Evolutionary conservation across 2,888 invertebrate species (phyloP).

Genomic region (Temnothorax ravouxi): DNA sequence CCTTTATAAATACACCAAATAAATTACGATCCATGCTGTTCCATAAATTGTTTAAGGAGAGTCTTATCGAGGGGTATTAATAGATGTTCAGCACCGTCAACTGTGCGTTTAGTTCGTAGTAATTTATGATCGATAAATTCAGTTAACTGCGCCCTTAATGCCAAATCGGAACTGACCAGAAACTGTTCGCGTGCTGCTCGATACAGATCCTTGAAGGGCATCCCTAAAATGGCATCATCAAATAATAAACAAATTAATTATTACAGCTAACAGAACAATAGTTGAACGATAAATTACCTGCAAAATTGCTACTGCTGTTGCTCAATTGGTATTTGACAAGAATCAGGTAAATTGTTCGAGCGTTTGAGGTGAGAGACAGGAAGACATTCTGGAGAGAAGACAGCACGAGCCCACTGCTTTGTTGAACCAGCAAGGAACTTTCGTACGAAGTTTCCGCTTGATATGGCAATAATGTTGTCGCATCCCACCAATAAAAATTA

Average conservation of each 20-base stretch:
- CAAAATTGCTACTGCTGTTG: slow-evolving; percentile 91
- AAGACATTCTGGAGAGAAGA: slow-evolving; percentile 96
- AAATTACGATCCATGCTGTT: slow-evolving; percentile 87
- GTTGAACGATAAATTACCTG: slow-evolving; percentile 88
- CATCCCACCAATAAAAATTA: slow-evolving; percentile 97
- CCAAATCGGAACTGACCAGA: slow-evolving; percentile 96
- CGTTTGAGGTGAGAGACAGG: slow-evolving; percentile 95
- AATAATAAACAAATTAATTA: slow-evolving; percentile 4
- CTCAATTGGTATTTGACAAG: slow-evolving; percentile 94
- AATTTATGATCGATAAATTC: slow-evolving; percentile 98
- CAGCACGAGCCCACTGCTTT: slow-evolving; percentile 92
- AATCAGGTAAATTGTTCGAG: slow-evolving; percentile 93
- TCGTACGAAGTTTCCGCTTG: slow-evolving; percentile 94
- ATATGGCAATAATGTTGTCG: slow-evolving; percentile 94
- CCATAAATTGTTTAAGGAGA: slow-evolving; percentile 93
- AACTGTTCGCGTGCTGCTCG: slow-evolving; percentile 95
- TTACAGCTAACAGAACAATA: background rate
- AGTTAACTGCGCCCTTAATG: slow-evolving; percentile 95
- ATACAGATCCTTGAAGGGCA: slow-evolving; percentile 96
- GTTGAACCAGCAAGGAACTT: slow-evolving; percentile 93
- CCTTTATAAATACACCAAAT: background rate
- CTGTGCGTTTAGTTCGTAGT: slow-evolving; percentile 92
- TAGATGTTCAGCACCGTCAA: slow-evolving; percentile 94
- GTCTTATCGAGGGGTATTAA: slow-evolving; percentile 92
- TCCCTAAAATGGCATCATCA: slow-evolving; percentile 87